phyloP scores from a whole-genome alignment of 1,140 invertebrate genomes.

The Zaprionus tsacasi region DNA sequence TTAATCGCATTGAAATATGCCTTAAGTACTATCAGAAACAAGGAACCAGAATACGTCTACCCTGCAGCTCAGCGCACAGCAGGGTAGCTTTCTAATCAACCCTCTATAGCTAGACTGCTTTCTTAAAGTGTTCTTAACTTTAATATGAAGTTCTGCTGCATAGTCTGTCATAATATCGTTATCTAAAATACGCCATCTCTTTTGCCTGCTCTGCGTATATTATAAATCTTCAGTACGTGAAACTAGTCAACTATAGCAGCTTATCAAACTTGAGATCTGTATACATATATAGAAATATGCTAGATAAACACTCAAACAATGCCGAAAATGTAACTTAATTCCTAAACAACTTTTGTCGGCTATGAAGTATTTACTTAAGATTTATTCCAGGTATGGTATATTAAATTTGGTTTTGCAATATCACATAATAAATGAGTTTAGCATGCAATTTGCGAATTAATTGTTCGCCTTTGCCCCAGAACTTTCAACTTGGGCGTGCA shows the following conservation, averaged over 20 bases:
- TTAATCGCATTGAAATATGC: neutral
- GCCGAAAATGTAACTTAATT: neutral
- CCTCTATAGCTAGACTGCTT: neutral
- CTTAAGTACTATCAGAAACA: neutral
- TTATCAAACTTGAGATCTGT: neutral
- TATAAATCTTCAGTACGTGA: neutral
- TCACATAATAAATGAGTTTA: conserved; percentile 19
- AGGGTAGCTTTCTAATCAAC: conserved; percentile 22
- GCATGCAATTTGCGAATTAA: conserved; percentile 42
- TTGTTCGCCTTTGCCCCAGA: conserved; percentile 10
- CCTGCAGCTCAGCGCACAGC: conserved; percentile 30
- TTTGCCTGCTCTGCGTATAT: neutral
- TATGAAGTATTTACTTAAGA: neutral
- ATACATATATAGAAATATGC: neutral
- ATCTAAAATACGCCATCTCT: neutral
- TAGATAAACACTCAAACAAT: neutral
- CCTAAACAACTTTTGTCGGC: neutral
- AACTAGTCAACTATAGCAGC: neutral
- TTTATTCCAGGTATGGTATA: neutral
- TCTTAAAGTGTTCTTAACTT: too few relatives aligned
- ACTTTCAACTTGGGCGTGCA: conserved; percentile 7
- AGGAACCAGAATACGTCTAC: conserved; percentile 7
- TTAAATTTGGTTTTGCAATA: conserved; percentile 13
- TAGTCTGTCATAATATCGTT: neutral
- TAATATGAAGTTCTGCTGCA: too few relatives aligned